phyloP scores from a whole-genome alignment of 2,797 vertebrate genomes.

The Lutjanus campechanus region DNA sequence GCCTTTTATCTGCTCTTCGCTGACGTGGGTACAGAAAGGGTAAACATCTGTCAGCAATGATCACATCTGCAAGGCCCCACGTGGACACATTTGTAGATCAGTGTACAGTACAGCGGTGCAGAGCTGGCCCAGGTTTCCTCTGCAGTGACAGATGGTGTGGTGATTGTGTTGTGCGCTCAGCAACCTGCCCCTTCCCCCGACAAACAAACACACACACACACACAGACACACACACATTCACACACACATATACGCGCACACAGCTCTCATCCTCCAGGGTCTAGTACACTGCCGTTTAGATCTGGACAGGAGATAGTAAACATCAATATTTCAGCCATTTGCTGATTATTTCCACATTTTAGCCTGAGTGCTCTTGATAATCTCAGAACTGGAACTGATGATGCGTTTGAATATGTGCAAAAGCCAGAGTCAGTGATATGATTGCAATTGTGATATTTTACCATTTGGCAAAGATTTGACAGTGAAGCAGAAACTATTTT shows the following conservation, averaged over 20 bases:
- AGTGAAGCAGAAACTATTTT: neutral
- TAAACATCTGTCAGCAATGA: conserved; percentile 41
- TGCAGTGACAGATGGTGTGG: conserved; percentile 51
- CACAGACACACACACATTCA: neutral
- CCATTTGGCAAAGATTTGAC: conserved; percentile 4
- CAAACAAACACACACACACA: neutral
- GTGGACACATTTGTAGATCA: conserved; percentile 28
- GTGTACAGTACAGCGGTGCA: conserved; percentile 22
- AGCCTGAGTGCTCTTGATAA: conserved; percentile 35
- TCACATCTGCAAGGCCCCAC: conserved; percentile 30
- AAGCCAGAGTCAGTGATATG: conserved; percentile 5
- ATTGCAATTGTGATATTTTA: conserved; percentile 12
- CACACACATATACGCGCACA: conserved; percentile 13
- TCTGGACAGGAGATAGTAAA: conserved; percentile 21
- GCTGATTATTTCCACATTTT: conserved; percentile 45
- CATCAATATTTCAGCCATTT: conserved; percentile 42
- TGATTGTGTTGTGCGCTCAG: conserved; percentile 39
- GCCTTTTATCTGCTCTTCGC: conserved; percentile 19
- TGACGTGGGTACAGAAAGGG: conserved; percentile 9
- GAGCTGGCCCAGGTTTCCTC: conserved; percentile 30
- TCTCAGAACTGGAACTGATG: conserved; percentile 12
- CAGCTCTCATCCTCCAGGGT: conserved; percentile 12
- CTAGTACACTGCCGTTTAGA: conserved; percentile 20
- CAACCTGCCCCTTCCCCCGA: conserved; percentile 26
- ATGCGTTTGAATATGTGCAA: conserved; percentile 4